Conservation (phyloP, 2,797 vertebrate species). For the Falco concolor region DNA sequence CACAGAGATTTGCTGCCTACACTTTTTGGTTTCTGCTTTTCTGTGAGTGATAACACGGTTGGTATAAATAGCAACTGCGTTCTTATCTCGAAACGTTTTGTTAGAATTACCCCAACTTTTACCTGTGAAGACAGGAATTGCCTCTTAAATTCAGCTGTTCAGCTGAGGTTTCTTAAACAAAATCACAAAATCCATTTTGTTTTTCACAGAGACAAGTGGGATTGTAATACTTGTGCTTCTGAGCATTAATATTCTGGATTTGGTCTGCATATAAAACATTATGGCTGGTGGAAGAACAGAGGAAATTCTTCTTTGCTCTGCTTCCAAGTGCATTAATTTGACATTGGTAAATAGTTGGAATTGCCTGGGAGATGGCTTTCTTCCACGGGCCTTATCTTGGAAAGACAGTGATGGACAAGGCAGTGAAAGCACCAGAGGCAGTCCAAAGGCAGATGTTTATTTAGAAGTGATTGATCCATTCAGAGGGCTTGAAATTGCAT, state of each 20-base stretch:
- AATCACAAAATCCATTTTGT: background rate
- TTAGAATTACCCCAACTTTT: background rate
- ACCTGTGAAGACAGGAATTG: background rate
- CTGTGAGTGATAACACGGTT: background rate
- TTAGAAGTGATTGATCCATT: slow-evolving; percentile 55
- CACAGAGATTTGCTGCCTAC: slow-evolving; percentile 18
- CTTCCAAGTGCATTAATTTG: slow-evolving; percentile 61
- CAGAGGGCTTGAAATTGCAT: slow-evolving; percentile 49
- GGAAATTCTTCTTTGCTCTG: slow-evolving; percentile 36
- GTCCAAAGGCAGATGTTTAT: slow-evolving; percentile 54
- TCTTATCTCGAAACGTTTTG: background rate
- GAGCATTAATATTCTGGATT: slow-evolving; percentile 24
- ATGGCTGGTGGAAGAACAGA: background rate
- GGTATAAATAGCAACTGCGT: slow-evolving; percentile 28
- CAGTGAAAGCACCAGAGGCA: slow-evolving; percentile 52
- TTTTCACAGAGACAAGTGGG: background rate
- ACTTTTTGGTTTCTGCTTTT: slow-evolving; percentile 21
- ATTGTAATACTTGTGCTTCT: background rate
- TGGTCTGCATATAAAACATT: slow-evolving; percentile 17
- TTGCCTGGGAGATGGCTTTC: slow-evolving; percentile 59
- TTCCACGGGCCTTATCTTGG: slow-evolving; percentile 52
- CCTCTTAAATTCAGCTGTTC: background rate
- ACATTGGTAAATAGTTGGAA: slow-evolving; percentile 54
- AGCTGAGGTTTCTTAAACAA: background rate
- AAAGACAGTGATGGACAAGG: slow-evolving; percentile 62